Conservation (phyloP, 2,797 vertebrate genomes). For the Simalia tracyae region DNA sequence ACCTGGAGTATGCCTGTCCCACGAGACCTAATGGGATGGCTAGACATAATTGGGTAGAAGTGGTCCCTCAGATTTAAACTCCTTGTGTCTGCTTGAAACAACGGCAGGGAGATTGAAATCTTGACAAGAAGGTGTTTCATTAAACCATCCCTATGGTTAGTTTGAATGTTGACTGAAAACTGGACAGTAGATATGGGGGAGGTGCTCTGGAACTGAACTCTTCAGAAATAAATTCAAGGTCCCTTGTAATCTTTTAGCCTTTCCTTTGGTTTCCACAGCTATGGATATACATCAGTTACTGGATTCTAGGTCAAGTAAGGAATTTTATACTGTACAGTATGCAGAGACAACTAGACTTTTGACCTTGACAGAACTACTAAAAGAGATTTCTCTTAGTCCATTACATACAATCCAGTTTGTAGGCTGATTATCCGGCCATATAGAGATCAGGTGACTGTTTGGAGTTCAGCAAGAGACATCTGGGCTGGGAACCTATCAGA, state of each 20-base stretch:
- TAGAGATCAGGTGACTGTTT: not conserved
- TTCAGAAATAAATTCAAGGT: not conserved
- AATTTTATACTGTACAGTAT: not conserved
- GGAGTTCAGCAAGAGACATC: not conserved
- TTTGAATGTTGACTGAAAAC: not conserved
- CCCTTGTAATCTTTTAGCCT: not conserved
- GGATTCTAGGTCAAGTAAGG: not conserved
- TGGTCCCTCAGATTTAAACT: not conserved
- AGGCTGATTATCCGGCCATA: not conserved
- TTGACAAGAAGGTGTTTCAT: not conserved
- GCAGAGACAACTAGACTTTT: not conserved
- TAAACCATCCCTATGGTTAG: not conserved
- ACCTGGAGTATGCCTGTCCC: not conserved
- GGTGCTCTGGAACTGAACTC: not conserved
- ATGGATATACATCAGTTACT: not conserved
- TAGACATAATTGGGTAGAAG: not conserved
- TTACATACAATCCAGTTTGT: not conserved
- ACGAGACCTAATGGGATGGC: not conserved
- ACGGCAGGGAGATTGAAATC: not conserved
- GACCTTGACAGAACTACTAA: not conserved
- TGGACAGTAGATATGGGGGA: not conserved
- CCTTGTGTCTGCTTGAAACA: not conserved
- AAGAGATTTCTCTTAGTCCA: not conserved
- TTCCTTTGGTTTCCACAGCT: not conserved
- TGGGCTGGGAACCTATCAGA: not conserved